Base-by-base conservation (phyloP, 2,888 invertebrate genomes). In the Tridacna crocea region DNA sequence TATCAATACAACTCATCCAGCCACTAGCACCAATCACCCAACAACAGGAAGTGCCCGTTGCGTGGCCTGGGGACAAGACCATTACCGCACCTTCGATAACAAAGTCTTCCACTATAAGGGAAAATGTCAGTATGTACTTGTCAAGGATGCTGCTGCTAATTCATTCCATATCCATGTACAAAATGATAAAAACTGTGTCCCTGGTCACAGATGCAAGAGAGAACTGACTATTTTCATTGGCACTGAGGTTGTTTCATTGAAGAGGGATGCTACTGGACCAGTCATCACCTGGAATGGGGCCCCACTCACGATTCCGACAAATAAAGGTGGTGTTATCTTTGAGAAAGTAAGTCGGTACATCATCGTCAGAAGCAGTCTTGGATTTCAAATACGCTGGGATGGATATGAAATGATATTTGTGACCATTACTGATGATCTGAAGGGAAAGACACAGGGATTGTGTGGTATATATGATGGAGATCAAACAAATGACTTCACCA, bases 11-110 rank as follows among this genome's bases (percentile, higher is more conserved):
- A 81, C 83, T 36, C 80, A 81, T 27, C 65, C 75, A 15, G 47
- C 82, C 15, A 61, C 72, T 11, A 79, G 77, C 70, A 46, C 80
- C 10, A 79, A 22, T 10, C 86, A 82, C 61, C 80, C 82, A 22
- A 77, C 77, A 26, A 85, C 84, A 4, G 82, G 87, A 73, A 85
- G 88, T 78, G 97, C 97, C 0, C 95, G 96, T 17, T 98, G 98
- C 90, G 96, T 97, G 77, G 96, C 96, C 1, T 98, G 98, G 98
- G 96, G 96, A 36, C 97, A 97, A 51, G 95, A 96, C 22, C 97
- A 98, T 94, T 96, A 96, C 90, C 97, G 97, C 94, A 97, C 98
- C 0, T 98, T 98, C 91, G 98, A 98, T 94, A 97, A 97, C 12
- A 96, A 96, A 90, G 96, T 97, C 90, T 95, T 89, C 93, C 97